phyloP scores from a whole-genome alignment of 2,113 vertebrate genomes.

The Vidua chalybeata region DNA sequence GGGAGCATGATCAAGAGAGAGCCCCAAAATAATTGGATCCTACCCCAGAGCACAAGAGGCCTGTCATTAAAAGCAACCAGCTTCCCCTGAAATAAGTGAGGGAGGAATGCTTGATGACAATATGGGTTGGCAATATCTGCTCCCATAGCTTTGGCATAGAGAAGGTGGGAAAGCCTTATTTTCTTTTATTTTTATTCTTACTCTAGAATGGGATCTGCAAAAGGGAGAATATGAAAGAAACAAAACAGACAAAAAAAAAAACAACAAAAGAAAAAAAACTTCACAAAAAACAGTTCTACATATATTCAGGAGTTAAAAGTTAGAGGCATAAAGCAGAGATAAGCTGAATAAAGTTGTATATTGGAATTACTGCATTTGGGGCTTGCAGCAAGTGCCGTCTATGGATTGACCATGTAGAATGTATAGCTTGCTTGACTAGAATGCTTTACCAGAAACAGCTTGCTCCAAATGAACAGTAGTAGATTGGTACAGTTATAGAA shows the following conservation, averaged over 20 bases:
- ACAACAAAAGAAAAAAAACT: slow-evolving; percentile 1
- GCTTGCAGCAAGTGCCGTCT: slow-evolving; percentile 66
- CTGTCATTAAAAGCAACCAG: slow-evolving; percentile 72
- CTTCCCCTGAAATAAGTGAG: slow-evolving; percentile 66
- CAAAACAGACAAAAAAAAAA: neutral
- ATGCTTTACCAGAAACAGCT: slow-evolving; percentile 67
- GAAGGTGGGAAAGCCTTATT: slow-evolving; percentile 64
- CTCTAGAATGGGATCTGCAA: slow-evolving; percentile 60
- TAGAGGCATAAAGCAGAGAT: slow-evolving; percentile 64
- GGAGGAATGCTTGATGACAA: slow-evolving; percentile 76
- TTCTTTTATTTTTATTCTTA: slow-evolving; percentile 54
- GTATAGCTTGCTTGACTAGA: slow-evolving; percentile 70
- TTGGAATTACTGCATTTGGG: slow-evolving; percentile 68
- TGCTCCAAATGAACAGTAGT: slow-evolving; percentile 68
- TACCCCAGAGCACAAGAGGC: slow-evolving; percentile 75
- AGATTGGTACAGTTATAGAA: slow-evolving; percentile 64
- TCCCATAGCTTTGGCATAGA: slow-evolving; percentile 79
- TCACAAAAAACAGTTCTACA: slow-evolving; percentile 33
- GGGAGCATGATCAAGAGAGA: slow-evolving; percentile 72
- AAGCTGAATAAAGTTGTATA: slow-evolving; percentile 57
- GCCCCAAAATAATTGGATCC: slow-evolving; percentile 69
- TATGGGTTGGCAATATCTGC: slow-evolving; percentile 76
- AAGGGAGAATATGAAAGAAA: slow-evolving; percentile 60
- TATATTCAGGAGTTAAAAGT: slow-evolving; percentile 61
- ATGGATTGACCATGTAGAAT: slow-evolving; percentile 59